Conservation (phyloP, 2,888 invertebrate species). For the Gastrophysa polygoni region DNA sequence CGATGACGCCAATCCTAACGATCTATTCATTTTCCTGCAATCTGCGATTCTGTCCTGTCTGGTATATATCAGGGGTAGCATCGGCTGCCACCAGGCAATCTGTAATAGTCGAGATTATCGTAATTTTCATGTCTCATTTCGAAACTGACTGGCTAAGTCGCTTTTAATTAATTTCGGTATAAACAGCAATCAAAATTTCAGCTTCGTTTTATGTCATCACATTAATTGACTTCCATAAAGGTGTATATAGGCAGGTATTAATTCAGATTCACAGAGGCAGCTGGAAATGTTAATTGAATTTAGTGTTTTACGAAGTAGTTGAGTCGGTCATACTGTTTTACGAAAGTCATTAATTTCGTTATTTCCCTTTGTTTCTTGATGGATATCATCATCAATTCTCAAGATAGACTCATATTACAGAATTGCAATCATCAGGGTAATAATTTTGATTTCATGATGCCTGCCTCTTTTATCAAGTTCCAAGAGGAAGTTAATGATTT, state of each 20-base stretch:
- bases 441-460: too few relatives aligned
- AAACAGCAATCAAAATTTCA: constrained; percentile 23
- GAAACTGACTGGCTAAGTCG: constrained; percentile 33
- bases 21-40: not conserved
- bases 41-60: not conserved
- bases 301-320: not conserved
- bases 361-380: not conserved
- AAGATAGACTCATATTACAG: too few relatives aligned
- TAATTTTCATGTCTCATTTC: constrained; percentile 35
- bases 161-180: constrained; percentile 33
- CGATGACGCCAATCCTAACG: not conserved
- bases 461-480: too few relatives aligned
- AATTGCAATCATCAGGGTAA: too few relatives aligned
- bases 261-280: not conserved
- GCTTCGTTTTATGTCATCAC: constrained; percentile 13
- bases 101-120: constrained; percentile 39
- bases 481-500: too few relatives aligned
- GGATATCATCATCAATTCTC: not conserved
- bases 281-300: not conserved
- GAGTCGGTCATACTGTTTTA: not conserved
- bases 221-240: not conserved
- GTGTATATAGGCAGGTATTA: constrained; percentile 3
- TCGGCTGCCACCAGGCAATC: constrained; percentile 24
- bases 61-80: constrained; percentile 24
- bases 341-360: not conserved